A percentile compares a stretch with the other conserved stretches of the same genome.
Conservation (phyloP, 2,797 vertebrate genomes). For the Crenuchus spilurus region DNA sequence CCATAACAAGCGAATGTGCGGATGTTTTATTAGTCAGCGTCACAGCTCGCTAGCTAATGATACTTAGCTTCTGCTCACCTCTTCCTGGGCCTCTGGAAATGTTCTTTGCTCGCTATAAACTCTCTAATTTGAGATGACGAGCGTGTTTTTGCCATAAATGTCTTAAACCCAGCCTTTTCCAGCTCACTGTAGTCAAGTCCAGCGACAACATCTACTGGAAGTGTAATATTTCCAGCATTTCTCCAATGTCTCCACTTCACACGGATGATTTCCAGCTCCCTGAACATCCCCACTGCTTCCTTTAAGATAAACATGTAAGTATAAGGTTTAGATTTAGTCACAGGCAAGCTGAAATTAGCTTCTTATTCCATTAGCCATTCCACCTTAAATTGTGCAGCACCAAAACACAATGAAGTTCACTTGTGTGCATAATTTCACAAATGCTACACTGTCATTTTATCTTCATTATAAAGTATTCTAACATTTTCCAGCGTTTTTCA, state of each 20-base stretch:
- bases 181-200: not conserved
- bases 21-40: not conserved
- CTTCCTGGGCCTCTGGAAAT: not conserved
- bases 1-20: too few relatives aligned
- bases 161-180: not conserved
- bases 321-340: not conserved
- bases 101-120: not conserved
- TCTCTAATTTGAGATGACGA: not conserved
- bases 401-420: too few relatives aligned
- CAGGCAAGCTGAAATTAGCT: not conserved
- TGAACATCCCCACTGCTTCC: not conserved
- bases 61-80: not conserved
- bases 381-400: too few relatives aligned
- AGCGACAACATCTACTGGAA: not conserved
- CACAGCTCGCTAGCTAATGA: not conserved
- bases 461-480: too few relatives aligned
- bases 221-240: not conserved
- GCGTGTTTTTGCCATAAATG: not conserved
- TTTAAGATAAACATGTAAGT: conserved; percentile 55
- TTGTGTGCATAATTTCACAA: too few relatives aligned
- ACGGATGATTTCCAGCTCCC: conserved; percentile 1
- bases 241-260: conserved; percentile 8
- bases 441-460: too few relatives aligned
- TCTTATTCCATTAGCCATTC: too few relatives aligned
- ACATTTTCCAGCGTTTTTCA: too few relatives aligned